A percentile compares a stretch with the other conserved stretches of the same genome.
These are phyloP conservation scores for Drosophila nr. medialis DNA, from an alignment of 2,888 invertebrate genomes.

Conservation along the genomic window DNA sequence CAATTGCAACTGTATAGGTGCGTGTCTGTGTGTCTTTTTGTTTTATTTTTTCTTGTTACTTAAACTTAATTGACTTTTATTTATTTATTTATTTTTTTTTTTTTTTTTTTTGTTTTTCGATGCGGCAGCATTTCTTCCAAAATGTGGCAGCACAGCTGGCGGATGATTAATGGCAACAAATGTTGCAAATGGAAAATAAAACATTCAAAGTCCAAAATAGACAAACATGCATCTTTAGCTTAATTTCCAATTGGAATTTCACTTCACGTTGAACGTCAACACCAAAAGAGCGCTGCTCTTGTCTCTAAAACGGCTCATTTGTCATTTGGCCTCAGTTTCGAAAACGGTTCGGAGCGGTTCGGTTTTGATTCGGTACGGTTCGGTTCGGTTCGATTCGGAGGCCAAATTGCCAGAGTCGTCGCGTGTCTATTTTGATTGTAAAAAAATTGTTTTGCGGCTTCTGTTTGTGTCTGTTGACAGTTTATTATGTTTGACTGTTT, in stretches of 20 bases:
- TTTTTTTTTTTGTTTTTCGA: not conserved
- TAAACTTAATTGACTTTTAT: slow-evolving; percentile 71
- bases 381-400: not conserved
- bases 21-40: slow-evolving; percentile 13
- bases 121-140: slow-evolving; percentile 32
- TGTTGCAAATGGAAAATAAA: slow-evolving; percentile 58
- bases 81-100: slow-evolving; percentile 33
- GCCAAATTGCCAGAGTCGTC: slow-evolving; percentile 55
- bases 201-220: slow-evolving; percentile 68
- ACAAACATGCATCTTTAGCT: slow-evolving; percentile 59
- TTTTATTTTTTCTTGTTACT: slow-evolving; percentile 31
- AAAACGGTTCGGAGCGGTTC: not conserved
- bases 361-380: not conserved
- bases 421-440: slow-evolving; percentile 73
- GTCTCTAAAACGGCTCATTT: slow-evolving; percentile 71
- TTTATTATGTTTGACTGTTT: slow-evolving; percentile 79
- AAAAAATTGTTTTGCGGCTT: slow-evolving; percentile 67
- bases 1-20: slow-evolving; percentile 65
- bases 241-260: slow-evolving; percentile 74
- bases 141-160: slow-evolving; percentile 30
- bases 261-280: slow-evolving; percentile 26
- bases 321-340: slow-evolving; percentile 50
- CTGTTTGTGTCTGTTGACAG: slow-evolving; percentile 63
- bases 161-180: slow-evolving; percentile 82
- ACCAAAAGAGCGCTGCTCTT: slow-evolving; percentile 5